Percentiles rank a stretch among this genome's conserved stretches.
phyloP scores from a whole-genome alignment of 2,113 vertebrate species.

The Siniperca chuatsi region DNA sequence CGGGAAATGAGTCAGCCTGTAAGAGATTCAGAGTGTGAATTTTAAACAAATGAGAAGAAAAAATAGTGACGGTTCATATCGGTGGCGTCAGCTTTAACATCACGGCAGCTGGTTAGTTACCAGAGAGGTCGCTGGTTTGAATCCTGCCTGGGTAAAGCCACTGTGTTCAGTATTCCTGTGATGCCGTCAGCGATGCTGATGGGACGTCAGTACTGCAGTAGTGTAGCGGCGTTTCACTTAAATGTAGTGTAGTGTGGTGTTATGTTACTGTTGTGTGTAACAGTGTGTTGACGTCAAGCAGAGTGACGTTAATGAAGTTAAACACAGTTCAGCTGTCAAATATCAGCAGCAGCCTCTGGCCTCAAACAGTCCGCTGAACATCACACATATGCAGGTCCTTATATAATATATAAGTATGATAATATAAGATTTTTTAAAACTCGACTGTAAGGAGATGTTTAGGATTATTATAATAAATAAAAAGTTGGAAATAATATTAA shows the following conservation, averaged over 20 bases:
- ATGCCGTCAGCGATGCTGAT: neutral
- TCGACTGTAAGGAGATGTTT: neutral
- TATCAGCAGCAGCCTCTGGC: conserved; percentile 47
- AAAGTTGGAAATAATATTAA: neutral
- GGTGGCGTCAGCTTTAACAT: too few species aligned
- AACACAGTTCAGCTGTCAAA: conserved; percentile 58
- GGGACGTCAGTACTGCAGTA: neutral
- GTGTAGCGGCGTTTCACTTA: neutral
- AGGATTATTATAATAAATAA: neutral
- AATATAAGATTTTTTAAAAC: neutral
- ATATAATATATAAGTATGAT: too few species aligned
- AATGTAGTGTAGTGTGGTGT: neutral
- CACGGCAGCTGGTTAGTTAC: neutral
- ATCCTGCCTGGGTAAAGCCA: neutral
- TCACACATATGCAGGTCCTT: neutral
- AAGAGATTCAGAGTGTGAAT: neutral
- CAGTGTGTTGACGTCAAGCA: conserved; percentile 11
- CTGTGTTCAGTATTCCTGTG: neutral
- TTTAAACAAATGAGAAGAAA: too few species aligned
- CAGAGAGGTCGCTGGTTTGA: neutral
- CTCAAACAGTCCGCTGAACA: conserved; percentile 15
- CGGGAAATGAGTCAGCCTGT: neutral
- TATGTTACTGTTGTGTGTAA: conserved; percentile 4
- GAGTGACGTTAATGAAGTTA: conserved; percentile 51
- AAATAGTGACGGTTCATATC: neutral